Evolutionary conservation across 2,113 vertebrate species (phyloP).

Genomic region (Arvicanthis niloticus): DNA sequence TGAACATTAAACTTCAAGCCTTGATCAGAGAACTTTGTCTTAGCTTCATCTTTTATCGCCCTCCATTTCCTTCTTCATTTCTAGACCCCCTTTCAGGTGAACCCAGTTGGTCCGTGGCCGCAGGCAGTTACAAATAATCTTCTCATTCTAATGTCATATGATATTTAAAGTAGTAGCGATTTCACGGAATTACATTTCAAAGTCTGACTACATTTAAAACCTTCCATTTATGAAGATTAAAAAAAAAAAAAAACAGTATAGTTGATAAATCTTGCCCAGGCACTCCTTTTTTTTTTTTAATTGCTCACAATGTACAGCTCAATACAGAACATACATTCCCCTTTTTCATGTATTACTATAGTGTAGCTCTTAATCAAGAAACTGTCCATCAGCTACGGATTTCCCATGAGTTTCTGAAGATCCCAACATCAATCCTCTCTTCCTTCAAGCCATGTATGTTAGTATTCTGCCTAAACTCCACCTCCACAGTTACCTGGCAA

Average conservation of each 20-base stretch:
- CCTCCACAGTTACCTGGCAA: too few relatives aligned
- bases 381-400: neutral
- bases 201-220: neutral
- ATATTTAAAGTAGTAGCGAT: constrained; percentile 10
- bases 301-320: neutral
- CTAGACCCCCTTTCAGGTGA: too few relatives aligned
- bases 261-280: neutral
- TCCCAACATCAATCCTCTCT: neutral
- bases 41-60: too few relatives aligned
- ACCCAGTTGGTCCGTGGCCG: too few relatives aligned
- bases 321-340: neutral
- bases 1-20: too few relatives aligned
- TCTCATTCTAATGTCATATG: neutral
- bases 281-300: neutral
- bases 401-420: neutral
- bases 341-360: neutral
- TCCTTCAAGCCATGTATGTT: neutral
- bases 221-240: neutral
- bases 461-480: too few relatives aligned
- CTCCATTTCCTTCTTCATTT: too few relatives aligned
- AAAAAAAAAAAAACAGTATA: neutral
- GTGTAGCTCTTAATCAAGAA: neutral
- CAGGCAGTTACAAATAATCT: neutral
- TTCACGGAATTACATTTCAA: neutral
- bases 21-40: too few relatives aligned